Evolutionary conservation across 2,888 invertebrate species (phyloP).

Genomic region (Therioaphis trifolii): DNA sequence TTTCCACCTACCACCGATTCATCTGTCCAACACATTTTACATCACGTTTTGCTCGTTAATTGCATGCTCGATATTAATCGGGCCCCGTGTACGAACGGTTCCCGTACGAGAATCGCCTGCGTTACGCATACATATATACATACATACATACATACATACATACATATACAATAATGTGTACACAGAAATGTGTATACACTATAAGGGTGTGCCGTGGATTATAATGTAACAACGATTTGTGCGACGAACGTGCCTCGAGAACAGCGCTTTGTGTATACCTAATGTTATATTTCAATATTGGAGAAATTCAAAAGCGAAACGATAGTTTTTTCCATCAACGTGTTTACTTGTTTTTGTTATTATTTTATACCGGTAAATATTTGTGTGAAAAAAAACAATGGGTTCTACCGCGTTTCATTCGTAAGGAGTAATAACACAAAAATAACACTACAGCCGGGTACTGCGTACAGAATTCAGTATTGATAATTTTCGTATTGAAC

Average conservation of each 20-base stretch:
- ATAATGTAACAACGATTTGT: constrained; percentile 18
- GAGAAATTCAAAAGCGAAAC: neutral
- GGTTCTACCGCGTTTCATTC: no score
- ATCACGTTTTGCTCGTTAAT: neutral
- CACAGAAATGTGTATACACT: neutral
- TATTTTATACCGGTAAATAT: neutral
- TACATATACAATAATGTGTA: neutral
- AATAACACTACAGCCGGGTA: no score
- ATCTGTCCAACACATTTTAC: no score
- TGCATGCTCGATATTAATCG: neutral
- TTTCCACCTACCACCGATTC: neutral
- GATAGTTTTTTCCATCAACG: no score
- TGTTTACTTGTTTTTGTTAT: neutral
- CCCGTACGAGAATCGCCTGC: neutral
- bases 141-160: neutral
- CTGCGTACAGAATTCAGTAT: no score
- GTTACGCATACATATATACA: neutral
- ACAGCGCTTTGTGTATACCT: neutral
- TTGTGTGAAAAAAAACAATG: neutral
- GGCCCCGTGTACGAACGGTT: neutral
- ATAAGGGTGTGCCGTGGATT: neutral
- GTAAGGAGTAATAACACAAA: no score
- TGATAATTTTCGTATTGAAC: no score
- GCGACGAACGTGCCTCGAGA: neutral
- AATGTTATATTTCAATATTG: no score